These are phyloP conservation scores for Melitaea athalia DNA, from an alignment of 2,888 invertebrate genomes.

Conservation along the genomic window DNA sequence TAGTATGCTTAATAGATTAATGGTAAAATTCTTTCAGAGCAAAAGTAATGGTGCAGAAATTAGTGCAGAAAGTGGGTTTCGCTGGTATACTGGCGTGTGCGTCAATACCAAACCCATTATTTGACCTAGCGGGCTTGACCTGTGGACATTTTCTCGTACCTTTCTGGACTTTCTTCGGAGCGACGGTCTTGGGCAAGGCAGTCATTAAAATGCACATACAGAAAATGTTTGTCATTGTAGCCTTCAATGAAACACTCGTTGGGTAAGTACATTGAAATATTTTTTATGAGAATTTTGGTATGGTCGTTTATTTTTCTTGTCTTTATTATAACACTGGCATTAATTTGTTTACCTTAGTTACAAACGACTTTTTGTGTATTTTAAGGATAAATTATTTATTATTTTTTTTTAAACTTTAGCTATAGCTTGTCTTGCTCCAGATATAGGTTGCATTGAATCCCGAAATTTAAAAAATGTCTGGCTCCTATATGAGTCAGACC, in stretches of 20 bases:
- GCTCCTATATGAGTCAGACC: no score
- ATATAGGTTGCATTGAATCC: no score
- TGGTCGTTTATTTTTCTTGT: no score
- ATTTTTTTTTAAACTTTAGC: no score
- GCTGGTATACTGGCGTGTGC: slow-evolving; percentile 98
- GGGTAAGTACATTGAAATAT: slow-evolving; percentile 78
- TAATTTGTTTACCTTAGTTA: no score
- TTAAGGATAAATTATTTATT: no score
- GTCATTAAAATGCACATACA: slow-evolving; percentile 99
- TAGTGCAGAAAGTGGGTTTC: slow-evolving; percentile 97
- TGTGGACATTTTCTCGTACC: slow-evolving; percentile 99
- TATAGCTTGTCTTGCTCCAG: no score
- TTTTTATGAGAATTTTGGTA: neutral
- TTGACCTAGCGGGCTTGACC: slow-evolving; percentile 98
- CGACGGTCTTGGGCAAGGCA: slow-evolving; percentile 98
- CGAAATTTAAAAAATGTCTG: no score
- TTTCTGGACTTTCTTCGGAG: slow-evolving; percentile 99
- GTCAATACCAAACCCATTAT: slow-evolving; percentile 99
- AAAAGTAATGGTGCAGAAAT: slow-evolving; percentile 92
- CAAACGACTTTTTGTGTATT: no score
- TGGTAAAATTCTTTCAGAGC: slow-evolving; percentile 72
- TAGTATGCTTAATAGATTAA: neutral
- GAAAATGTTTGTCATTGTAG: slow-evolving; percentile 97
- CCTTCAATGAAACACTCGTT: slow-evolving; percentile 96
- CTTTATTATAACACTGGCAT: no score